A percentile compares a stretch with the other conserved stretches of the same genome.
Evolutionary conservation across 2,888 invertebrate species (phyloP).

Genomic region (Dicroscelio sp.): DNA sequence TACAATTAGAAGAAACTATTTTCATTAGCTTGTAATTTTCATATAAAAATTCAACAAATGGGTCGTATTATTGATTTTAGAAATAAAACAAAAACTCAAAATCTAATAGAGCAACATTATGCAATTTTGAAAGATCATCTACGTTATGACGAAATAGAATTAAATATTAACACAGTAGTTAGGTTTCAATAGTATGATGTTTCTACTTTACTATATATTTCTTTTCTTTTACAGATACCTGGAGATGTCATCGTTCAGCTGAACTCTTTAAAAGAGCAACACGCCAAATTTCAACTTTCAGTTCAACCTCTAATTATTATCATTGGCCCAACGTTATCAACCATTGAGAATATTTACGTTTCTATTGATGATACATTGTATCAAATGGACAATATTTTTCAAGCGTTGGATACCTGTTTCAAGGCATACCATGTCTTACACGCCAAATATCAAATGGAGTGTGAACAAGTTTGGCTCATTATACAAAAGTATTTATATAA

Average conservation of each 20-base stretch:
- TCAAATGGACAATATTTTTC: not conserved
- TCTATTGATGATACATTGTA: not conserved
- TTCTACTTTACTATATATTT: too few relatives aligned
- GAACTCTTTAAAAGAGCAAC: not conserved
- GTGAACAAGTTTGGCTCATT: slow-evolving; percentile 79
- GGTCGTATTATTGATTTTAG: too few relatives aligned
- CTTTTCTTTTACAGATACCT: not conserved
- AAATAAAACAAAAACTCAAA: too few relatives aligned
- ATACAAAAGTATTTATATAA: slow-evolving; percentile 75
- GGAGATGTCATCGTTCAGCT: not conserved
- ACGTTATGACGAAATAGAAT: too few relatives aligned
- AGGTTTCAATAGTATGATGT: too few relatives aligned
- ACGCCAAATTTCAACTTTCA: not conserved
- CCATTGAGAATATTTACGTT: not conserved
- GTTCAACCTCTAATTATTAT: not conserved
- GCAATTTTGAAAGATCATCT: too few relatives aligned
- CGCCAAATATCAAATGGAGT: slow-evolving; percentile 66
- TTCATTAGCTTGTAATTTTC: too few relatives aligned
- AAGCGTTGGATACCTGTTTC: not conserved
- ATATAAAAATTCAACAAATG: too few relatives aligned
- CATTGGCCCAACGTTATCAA: not conserved
- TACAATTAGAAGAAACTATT: too few relatives aligned
- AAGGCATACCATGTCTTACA: not conserved
- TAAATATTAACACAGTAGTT: too few relatives aligned
- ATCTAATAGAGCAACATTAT: too few relatives aligned